A percentile compares a stretch with the other conserved stretches of the same genome.
Conservation (phyloP, 2,888 invertebrate genomes). For the Bombylius major region DNA sequence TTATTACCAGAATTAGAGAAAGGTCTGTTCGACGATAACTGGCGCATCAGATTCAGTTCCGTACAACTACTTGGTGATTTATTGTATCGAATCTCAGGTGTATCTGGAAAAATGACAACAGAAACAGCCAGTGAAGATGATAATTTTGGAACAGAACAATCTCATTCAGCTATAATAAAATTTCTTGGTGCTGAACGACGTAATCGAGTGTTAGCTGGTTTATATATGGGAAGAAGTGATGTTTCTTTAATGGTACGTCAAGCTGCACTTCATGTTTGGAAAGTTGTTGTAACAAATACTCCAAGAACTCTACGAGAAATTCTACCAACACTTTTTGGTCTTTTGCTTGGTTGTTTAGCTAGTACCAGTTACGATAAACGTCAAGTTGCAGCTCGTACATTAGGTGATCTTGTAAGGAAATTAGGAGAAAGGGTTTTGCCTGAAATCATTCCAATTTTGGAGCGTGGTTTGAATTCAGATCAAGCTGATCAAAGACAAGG, state of each 20-base stretch:
- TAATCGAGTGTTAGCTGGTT: slow-evolving; percentile 83
- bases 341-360: slow-evolving; percentile 86
- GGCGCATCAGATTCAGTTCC: slow-evolving; percentile 91
- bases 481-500: slow-evolving; percentile 94
- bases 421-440: slow-evolving; percentile 94
- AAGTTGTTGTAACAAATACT: slow-evolving; percentile 96
- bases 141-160: slow-evolving; percentile 96
- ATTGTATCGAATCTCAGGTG: slow-evolving; percentile 90
- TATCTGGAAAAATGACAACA: slow-evolving; percentile 98
- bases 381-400: slow-evolving; percentile 89
- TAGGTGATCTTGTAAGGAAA: slow-evolving; percentile 94
- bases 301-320: slow-evolving; percentile 94
- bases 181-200: slow-evolving; percentile 80
- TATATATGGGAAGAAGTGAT: slow-evolving; percentile 96
- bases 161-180: slow-evolving; percentile 79
- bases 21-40: slow-evolving; percentile 95
- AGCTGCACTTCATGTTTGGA: slow-evolving; percentile 98
- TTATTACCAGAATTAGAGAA: slow-evolving; percentile 86
- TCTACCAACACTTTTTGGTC: slow-evolving; percentile 81
- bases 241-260: slow-evolving; percentile 94
- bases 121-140: slow-evolving; percentile 97
- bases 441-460: slow-evolving; percentile 95
- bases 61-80: slow-evolving; percentile 93
- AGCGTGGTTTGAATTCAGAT: slow-evolving; percentile 81
- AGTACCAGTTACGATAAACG: slow-evolving; percentile 93